Evolutionary conservation across 2,113 vertebrate species (phyloP).

Genomic region (Ellobius talpinus): DNA sequence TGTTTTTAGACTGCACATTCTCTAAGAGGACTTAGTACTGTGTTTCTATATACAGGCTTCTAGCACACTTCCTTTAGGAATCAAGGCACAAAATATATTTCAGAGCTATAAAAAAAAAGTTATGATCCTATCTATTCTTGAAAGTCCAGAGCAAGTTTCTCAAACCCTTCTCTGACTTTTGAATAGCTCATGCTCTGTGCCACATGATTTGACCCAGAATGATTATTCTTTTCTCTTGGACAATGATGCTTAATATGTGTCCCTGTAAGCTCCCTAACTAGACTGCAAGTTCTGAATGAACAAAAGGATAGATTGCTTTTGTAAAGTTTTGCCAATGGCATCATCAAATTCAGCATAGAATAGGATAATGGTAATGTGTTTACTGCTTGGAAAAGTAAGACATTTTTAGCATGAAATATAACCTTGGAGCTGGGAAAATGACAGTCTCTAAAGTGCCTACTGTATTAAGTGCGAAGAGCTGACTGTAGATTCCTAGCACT

Average conservation of each 20-base stretch:
- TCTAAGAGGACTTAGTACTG: neutral
- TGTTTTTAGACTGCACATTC: neutral
- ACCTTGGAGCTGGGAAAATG: neutral
- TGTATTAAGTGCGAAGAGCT: neutral
- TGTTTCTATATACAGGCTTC: neutral
- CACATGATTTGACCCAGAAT: neutral
- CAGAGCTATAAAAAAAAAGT: neutral
- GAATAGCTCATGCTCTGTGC: neutral
- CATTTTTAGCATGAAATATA: constrained; percentile 15
- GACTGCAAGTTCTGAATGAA: neutral
- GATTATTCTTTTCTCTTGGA: neutral
- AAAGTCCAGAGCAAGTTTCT: neutral
- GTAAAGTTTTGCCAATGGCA: constrained; percentile 17
- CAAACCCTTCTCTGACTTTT: neutral
- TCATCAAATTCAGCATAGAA: neutral
- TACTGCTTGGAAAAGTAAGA: neutral
- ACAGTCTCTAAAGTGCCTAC: too few relatives aligned
- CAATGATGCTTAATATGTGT: neutral
- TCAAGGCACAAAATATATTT: neutral
- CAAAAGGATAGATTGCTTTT: neutral
- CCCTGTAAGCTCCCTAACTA: neutral
- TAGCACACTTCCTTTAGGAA: neutral
- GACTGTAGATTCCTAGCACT: neutral
- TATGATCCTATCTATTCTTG: neutral
- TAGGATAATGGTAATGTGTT: neutral